These are phyloP conservation scores for Holcopasites calliopsidis DNA, from an alignment of 1,140 invertebrate genomes.

Conservation along the genomic window DNA sequence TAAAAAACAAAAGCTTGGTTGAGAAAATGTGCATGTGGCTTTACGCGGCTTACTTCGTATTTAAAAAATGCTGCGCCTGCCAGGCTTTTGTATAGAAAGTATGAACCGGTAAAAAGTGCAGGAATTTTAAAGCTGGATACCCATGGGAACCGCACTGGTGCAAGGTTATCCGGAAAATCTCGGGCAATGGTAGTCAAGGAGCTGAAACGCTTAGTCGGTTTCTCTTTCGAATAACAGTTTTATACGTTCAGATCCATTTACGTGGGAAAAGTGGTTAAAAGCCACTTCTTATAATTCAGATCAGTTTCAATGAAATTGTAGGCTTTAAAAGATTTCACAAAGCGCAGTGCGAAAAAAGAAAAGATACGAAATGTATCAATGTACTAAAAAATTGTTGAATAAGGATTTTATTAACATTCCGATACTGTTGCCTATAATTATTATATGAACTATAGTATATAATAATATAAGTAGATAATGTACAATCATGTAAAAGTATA, in stretches of 20 bases:
- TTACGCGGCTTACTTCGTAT: conserved; percentile 35
- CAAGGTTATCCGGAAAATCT: conserved; percentile 34
- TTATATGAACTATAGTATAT: too few relatives aligned
- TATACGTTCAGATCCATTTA: neutral
- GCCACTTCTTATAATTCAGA: neutral
- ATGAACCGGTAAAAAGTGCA: conserved; percentile 45
- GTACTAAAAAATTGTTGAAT: too few relatives aligned
- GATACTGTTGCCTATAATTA: too few relatives aligned
- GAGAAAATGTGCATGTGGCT: conserved; percentile 22
- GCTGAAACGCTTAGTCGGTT: conserved; percentile 25
- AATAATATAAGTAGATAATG: too few relatives aligned
- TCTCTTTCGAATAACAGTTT: neutral
- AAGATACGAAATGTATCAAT: too few relatives aligned
- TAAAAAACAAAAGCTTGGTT: conserved; percentile 29
- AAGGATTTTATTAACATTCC: too few relatives aligned
- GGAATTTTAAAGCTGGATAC: conserved; percentile 45
- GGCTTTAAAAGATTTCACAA: too few relatives aligned
- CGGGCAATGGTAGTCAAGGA: conserved; percentile 5
- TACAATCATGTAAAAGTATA: too few relatives aligned
- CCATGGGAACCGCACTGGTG: conserved; percentile 18
- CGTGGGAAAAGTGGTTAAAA: neutral
- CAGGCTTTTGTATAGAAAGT: conserved; percentile 20
- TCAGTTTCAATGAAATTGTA: neutral
- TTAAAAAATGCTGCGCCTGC: conserved; percentile 35
- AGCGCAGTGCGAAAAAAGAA: too few relatives aligned